Conservation (phyloP, 2,888 invertebrate species). For the Lasiommata megera region DNA sequence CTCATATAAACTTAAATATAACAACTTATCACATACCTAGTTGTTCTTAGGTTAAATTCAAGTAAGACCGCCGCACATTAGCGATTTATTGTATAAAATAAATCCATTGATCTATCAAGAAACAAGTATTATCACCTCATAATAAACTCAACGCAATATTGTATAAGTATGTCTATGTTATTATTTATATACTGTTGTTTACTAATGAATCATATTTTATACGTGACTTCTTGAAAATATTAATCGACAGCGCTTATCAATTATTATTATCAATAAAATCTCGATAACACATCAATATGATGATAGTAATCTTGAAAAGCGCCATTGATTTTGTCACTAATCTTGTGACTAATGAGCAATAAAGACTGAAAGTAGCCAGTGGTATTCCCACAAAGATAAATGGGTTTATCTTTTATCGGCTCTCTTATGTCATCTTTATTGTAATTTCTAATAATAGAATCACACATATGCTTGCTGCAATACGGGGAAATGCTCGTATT, state of each 20-base stretch:
- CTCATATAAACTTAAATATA: too few relatives aligned
- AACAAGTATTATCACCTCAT: too few relatives aligned
- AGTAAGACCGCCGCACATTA: too few relatives aligned
- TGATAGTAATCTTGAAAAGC: not conserved
- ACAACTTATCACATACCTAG: too few relatives aligned
- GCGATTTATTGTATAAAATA: too few relatives aligned
- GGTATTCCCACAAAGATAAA: slow-evolving; percentile 10
- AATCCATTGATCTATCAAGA: too few relatives aligned
- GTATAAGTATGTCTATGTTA: too few relatives aligned
- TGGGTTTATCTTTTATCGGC: not conserved
- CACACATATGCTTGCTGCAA: slow-evolving; percentile 1
- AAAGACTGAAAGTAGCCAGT: not conserved
- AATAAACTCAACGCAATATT: too few relatives aligned
- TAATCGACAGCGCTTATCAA: not conserved
- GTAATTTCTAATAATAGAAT: slow-evolving; percentile 16
- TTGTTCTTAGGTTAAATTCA: too few relatives aligned
- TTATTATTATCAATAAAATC: not conserved
- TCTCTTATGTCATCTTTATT: not conserved
- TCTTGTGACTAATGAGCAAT: slow-evolving; percentile 11
- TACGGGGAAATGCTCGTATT: not conserved
- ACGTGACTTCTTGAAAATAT: not conserved
- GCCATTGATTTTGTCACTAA: slow-evolving; percentile 8
- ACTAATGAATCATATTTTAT: not conserved
- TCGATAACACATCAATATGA: not conserved
- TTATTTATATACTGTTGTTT: too few relatives aligned